A percentile compares a stretch with the other conserved stretches of the same genome.
Evolutionary conservation across 2,888 invertebrate genomes (phyloP).

Genomic region (Dasypolia templi): DNA sequence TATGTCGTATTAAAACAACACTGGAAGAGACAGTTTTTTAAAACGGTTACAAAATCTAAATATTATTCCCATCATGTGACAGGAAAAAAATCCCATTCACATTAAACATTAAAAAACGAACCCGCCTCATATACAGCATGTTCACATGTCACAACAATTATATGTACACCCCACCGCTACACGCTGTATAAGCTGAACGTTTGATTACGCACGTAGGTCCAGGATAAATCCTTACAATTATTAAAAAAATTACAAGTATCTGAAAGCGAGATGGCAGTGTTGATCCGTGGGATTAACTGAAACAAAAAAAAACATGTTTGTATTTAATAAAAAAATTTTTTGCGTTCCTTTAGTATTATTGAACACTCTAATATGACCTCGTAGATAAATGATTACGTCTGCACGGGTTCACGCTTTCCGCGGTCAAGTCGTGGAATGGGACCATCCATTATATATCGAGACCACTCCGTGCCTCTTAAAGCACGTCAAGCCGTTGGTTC

Average conservation of each 20-base stretch:
- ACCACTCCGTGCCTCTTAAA: too few relatives aligned
- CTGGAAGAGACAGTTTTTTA: constrained; percentile 16
- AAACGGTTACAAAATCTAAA: not conserved
- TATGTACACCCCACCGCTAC: constrained; percentile 75
- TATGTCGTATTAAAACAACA: constrained; percentile 15
- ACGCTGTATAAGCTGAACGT: constrained; percentile 69
- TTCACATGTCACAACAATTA: constrained; percentile 60
- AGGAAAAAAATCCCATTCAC: constrained; percentile 12
- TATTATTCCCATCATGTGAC: constrained; percentile 3
- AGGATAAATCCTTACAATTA: constrained; percentile 70
- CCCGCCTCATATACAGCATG: constrained; percentile 57
- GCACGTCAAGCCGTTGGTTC: too few relatives aligned
- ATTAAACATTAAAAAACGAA: constrained; percentile 26
- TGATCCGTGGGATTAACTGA: constrained; percentile 83
- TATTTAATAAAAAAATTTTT: not conserved
- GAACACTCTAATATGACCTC: not conserved
- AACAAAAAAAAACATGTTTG: constrained; percentile 52
- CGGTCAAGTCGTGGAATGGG: too few relatives aligned
- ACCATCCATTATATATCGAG: too few relatives aligned
- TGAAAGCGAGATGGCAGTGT: constrained; percentile 90
- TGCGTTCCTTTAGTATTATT: not conserved
- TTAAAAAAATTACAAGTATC: constrained; percentile 81
- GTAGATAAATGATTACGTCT: too few relatives aligned
- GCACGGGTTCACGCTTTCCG: too few relatives aligned
- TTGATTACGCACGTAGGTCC: constrained; percentile 60